Evolutionary conservation across 30 jellyfish, hydroid and myxozoan species (phyloP).

Genomic region (Catostylus mosaicus): DNA sequence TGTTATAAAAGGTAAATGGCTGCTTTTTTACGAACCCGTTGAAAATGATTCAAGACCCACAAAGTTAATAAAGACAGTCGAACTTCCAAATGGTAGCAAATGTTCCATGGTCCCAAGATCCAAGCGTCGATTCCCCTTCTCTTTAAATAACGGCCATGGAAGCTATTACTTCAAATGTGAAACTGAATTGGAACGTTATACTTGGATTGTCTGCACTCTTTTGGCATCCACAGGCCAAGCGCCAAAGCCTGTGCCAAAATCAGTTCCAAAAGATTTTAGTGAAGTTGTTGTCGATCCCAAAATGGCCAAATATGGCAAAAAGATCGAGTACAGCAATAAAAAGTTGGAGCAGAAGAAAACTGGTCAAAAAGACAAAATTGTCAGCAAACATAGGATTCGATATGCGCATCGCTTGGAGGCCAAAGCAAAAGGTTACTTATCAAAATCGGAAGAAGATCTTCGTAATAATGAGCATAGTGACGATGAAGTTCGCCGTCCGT

Average conservation of each 20-base stretch:
- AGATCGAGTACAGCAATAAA: constrained; percentile 54
- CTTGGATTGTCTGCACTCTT: constrained; percentile 86
- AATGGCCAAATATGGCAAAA: constrained; percentile 48
- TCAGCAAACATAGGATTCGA: constrained; percentile 48
- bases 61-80: constrained; percentile 77
- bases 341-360: constrained; percentile 47
- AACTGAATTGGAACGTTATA: constrained; percentile 90
- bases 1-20: constrained; percentile 90
- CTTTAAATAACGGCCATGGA: constrained; percentile 86
- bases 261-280: constrained; percentile 65
- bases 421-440: constrained; percentile 47
- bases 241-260: constrained; percentile 67
- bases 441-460: constrained; percentile 48
- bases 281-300: constrained; percentile 75
- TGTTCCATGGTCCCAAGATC: constrained; percentile 88
- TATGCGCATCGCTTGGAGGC: constrained; percentile 67
- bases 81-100: constrained; percentile 68
- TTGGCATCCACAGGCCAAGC: constrained; percentile 85
- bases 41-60: constrained; percentile 42
- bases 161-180: constrained; percentile 87
- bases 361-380: constrained; percentile 33
- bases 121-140: constrained; percentile 90
- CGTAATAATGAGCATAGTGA: constrained; percentile 45
- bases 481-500: constrained; percentile 41
- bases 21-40: constrained; percentile 79